These are phyloP conservation scores for Drosophila flavopinicola DNA, from an alignment of 2,888 invertebrate species.

Conservation along the genomic window DNA sequence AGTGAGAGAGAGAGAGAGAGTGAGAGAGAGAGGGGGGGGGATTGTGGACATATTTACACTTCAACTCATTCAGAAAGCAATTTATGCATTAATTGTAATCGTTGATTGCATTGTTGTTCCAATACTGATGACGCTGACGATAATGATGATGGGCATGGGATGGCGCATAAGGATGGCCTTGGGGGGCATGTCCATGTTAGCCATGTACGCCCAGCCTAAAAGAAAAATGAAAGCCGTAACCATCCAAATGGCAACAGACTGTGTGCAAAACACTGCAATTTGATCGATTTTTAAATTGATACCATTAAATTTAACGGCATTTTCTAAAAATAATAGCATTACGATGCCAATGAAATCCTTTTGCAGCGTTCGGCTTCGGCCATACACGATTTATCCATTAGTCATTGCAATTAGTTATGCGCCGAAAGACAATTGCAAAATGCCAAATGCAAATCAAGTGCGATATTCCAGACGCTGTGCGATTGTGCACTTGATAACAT, in stretches of 20 bases:
- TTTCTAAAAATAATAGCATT: slow-evolving; percentile 26
- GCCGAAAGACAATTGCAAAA: neutral
- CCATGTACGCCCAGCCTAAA: neutral
- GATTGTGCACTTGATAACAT: neutral
- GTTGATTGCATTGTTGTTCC: slow-evolving; percentile 69
- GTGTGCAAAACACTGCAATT: slow-evolving; percentile 38
- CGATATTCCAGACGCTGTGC: neutral
- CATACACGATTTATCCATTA: slow-evolving; percentile 8
- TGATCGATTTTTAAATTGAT: slow-evolving; percentile 68
- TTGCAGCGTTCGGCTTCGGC: too few species aligned
- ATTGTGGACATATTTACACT: slow-evolving; percentile 49
- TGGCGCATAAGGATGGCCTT: neutral
- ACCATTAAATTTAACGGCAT: slow-evolving; percentile 34
- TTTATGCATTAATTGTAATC: slow-evolving; percentile 75
- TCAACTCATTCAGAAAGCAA: slow-evolving; percentile 59
- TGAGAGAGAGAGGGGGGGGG: neutral
- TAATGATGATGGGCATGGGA: slow-evolving; percentile 10
- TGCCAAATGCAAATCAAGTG: neutral
- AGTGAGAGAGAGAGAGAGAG: neutral
- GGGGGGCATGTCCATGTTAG: neutral
- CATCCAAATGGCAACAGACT: slow-evolving; percentile 7
- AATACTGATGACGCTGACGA: slow-evolving; percentile 11
- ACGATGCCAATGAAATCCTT: too few species aligned
- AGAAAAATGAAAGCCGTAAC: neutral
- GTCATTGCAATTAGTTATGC: too few species aligned